These are phyloP conservation scores for Verasper variegatus DNA, from an alignment of 2,113 vertebrate species.

Conservation along the genomic window DNA sequence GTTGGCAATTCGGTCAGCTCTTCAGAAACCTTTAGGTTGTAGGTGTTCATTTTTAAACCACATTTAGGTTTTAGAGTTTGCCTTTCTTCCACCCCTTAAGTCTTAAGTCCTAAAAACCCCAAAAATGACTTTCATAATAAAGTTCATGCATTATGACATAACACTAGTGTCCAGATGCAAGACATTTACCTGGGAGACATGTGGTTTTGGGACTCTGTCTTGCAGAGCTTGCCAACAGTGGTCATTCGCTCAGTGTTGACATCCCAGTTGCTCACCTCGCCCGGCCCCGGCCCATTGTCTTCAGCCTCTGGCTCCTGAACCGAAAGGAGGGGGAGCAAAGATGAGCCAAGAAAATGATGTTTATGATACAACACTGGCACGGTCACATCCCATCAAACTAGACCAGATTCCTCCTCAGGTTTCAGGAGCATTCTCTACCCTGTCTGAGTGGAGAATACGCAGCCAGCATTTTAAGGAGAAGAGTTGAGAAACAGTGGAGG, in stretches of 20 bases:
- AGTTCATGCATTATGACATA: not conserved
- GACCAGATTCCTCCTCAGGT: not conserved
- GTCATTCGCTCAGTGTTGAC: slow-evolving; percentile 72
- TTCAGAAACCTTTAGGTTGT: too few species aligned
- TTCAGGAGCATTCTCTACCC: not conserved
- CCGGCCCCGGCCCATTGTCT: slow-evolving; percentile 58
- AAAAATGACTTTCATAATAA: too few species aligned
- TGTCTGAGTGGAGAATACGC: not conserved
- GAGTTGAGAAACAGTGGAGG: not conserved
- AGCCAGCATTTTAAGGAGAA: slow-evolving; percentile 12
- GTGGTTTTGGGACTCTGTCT: slow-evolving; percentile 83
- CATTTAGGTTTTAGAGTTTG: too few species aligned
- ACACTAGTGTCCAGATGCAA: slow-evolving; percentile 18
- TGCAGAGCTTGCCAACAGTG: slow-evolving; percentile 79
- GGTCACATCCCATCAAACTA: slow-evolving; percentile 2
- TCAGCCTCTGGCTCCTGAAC: slow-evolving; percentile 76
- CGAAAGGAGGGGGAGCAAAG: slow-evolving; percentile 4
- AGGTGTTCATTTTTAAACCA: too few species aligned
- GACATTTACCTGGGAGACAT: slow-evolving; percentile 80
- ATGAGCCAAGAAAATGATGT: slow-evolving; percentile 30
- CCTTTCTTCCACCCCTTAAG: too few species aligned
- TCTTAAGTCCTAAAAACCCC: too few species aligned
- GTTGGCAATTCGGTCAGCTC: too few species aligned
- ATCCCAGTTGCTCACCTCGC: slow-evolving; percentile 78
- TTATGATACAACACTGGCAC: slow-evolving; percentile 13